phyloP scores from a whole-genome alignment of 2,797 vertebrate species.

The Heteromormyrus szaboi region DNA sequence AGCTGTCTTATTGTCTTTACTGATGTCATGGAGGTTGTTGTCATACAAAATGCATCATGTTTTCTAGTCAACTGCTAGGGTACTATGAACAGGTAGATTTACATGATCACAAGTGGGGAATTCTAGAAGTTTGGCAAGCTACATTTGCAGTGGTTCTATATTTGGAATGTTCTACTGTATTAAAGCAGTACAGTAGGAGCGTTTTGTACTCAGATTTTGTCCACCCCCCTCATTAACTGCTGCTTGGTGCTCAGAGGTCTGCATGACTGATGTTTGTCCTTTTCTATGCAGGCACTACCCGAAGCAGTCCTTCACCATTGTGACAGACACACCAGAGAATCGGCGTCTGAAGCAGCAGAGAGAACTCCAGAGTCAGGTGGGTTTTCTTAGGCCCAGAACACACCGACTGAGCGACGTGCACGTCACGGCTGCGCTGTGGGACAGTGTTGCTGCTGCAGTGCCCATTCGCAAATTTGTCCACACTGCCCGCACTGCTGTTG shows the following conservation, averaged over 20 bases:
- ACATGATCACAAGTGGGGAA: neutral
- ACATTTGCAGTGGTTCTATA: neutral
- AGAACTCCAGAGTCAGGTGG: constrained; percentile 82
- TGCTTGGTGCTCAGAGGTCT: neutral
- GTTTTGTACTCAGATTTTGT: neutral
- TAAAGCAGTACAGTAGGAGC: neutral
- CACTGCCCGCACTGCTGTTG: neutral
- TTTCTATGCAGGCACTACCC: constrained; percentile 69
- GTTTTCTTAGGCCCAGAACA: neutral
- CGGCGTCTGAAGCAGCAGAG: constrained; percentile 81
- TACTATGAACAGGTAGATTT: neutral
- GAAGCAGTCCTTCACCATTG: constrained; percentile 80
- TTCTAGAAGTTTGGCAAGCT: neutral
- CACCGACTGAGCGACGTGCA: neutral
- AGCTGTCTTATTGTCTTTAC: neutral
- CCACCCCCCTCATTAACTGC: neutral
- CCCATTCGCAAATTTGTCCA: neutral
- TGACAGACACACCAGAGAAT: constrained; percentile 82
- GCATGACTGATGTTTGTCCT: neutral
- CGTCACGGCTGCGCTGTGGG: neutral
- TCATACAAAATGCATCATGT: neutral
- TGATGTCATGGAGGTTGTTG: neutral
- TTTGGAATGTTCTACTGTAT: neutral
- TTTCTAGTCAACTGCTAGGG: neutral
- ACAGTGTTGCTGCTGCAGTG: neutral